Base-by-base conservation (phyloP, 2,888 invertebrate species). In the Phorcus lineatus region DNA sequence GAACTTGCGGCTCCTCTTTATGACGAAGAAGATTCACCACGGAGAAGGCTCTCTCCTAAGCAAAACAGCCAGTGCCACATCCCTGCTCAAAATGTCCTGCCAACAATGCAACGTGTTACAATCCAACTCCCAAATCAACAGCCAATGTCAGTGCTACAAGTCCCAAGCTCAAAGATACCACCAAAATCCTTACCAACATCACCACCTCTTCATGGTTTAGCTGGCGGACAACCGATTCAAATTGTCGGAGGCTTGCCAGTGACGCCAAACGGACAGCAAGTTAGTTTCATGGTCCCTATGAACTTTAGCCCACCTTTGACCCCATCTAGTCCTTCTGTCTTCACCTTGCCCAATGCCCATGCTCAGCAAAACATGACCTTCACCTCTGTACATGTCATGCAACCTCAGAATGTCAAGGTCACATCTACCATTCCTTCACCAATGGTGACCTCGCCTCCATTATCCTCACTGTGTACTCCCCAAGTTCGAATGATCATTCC, bases 281-380 rank as follows among this genome's bases (percentile, higher is more conserved):
- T 86, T 28, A 85, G 83, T 76, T 74, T 86, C 31, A 80, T 85
- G 74, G 81, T 89, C 28, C 89, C 89, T 19, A 74, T 87, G n/a
- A 86, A 86, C 36, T 87, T 88, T 74, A 89, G 86, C 80, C 87
- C 87, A 13, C 85, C 87, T 13, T 54, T 86, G 19, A 86, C 86
- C n/a, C 84, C 86, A 0, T 36, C 53, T 40, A 55, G 52, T 70
- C 81, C 22, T n/a, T 52, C 47, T 28, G 31, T 54, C 24, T 54
- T 54, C 55, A 75, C 75, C 31, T 52, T 54, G 53, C 53, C 75
- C 28, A 75, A 22, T 36, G 2, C 53, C 28, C 70, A 57, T 57
- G 70, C 70, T 70, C 70, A 70, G 36, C 70, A 70, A 17, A 70
- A 70, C n/a, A 70, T 70, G 40, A 40, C 70, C 70, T 70, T 70